Conservation (phyloP, 2,797 vertebrate species). For the Nothura maculosa region DNA sequence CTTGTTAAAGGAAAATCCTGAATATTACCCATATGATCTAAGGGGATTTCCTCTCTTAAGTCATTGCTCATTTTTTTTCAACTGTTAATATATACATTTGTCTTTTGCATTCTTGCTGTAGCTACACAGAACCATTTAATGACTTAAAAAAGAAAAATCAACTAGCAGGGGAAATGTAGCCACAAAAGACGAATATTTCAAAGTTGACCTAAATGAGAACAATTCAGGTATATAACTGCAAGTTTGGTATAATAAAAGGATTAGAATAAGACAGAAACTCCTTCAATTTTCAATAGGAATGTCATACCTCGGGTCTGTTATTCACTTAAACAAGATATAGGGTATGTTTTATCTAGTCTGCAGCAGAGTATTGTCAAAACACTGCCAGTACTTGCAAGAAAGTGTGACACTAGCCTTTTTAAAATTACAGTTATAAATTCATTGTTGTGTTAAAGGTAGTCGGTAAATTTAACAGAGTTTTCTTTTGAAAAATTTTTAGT, state of each 20-base stretch:
- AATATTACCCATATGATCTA: conserved; percentile 35
- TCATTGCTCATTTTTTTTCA: neutral
- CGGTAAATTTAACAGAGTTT: neutral
- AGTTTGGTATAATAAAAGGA: neutral
- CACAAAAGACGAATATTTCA: neutral
- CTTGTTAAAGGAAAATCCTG: conserved; percentile 16
- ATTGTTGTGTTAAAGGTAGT: neutral
- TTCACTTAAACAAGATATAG: neutral
- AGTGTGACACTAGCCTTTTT: neutral
- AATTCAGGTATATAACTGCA: neutral
- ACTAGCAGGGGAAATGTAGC: neutral
- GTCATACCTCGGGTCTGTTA: neutral
- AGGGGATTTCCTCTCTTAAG: neutral
- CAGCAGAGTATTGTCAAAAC: neutral
- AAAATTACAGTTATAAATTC: neutral
- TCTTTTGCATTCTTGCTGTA: neutral
- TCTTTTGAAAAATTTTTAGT: neutral
- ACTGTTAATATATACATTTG: neutral
- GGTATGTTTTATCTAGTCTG: neutral
- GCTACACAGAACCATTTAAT: neutral
- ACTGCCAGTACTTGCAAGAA: neutral
- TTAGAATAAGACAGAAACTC: neutral
- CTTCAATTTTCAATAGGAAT: neutral
- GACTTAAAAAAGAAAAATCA: neutral
- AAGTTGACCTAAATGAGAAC: rapidly evolving